These are phyloP conservation scores for Megalopta genalis DNA, from an alignment of 1,140 invertebrate genomes.

Conservation along the genomic window DNA sequence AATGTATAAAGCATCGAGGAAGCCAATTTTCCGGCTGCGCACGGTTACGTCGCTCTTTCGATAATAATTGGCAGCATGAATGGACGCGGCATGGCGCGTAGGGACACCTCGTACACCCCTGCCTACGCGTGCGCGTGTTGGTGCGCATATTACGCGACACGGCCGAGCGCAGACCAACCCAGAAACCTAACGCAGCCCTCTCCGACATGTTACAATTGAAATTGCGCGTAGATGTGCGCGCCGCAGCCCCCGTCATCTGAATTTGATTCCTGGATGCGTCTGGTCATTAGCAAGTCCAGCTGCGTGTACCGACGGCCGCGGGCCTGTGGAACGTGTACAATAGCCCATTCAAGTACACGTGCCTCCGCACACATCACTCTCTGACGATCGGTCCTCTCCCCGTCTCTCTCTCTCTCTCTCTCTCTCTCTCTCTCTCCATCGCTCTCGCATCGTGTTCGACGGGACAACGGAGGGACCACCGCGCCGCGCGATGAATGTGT, in stretches of 20 bases:
- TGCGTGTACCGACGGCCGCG: constrained; percentile 36
- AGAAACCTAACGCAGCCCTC: too few species aligned
- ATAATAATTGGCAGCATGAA: constrained; percentile 70
- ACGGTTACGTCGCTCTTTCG: constrained; percentile 65
- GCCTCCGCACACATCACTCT: background rate
- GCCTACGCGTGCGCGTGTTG: background rate
- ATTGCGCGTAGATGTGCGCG: constrained; percentile 26
- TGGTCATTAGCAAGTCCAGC: constrained; percentile 68
- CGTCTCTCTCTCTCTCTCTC: too few species aligned
- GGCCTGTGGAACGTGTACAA: constrained; percentile 4
- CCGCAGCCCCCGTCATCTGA: constrained; percentile 56
- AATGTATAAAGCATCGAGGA: constrained; percentile 52
- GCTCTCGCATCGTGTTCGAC: constrained; percentile 55
- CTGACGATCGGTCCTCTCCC: background rate
- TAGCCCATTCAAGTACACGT: constrained; percentile 54
- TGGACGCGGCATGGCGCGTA: constrained; percentile 54
- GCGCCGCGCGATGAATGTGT: constrained; percentile 3
- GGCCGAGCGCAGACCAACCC: background rate
- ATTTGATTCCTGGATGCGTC: constrained; percentile 69
- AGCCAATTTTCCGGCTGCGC: constrained; percentile 58
- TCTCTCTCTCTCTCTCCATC: too few species aligned
- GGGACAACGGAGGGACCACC: constrained; percentile 18
- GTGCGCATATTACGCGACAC: background rate
- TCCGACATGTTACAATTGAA: constrained; percentile 43
- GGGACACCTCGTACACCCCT: constrained; percentile 39